Base-by-base conservation (phyloP, 2,888 invertebrate genomes). In the Hoplodrina blanda region DNA sequence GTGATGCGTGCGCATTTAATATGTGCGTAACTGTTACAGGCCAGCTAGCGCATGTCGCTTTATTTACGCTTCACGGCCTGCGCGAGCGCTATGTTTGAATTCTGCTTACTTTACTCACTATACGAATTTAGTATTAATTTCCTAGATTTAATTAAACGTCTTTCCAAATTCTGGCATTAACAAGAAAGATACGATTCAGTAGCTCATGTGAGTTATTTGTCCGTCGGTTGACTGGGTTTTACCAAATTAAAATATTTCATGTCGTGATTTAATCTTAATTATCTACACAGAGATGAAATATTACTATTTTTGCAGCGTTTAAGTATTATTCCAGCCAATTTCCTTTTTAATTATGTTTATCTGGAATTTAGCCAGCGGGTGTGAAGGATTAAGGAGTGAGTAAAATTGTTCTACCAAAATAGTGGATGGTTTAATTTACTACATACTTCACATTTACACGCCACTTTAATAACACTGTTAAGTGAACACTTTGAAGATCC, bases 401-500 rank as follows among this genome's bases (percentile, higher is more conserved):
- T 70, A 61, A 78, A 69, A 64, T 73, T 54, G 62, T 76, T 65
- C 59, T 57, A 49, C 66, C 62, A 76, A 80, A 78, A 79, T 69
- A 76, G 55, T 61, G 64, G 66, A 73, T 73, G 70, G 78, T 62
- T 79, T 80, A 82, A 83, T 84, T 78, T 62, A 78, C 50, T 52
- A 78, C 61, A 85, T 85, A 85, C 80, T 87, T 84, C 78, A 86
- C 80, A 85, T 88, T 88, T 87, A 88, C 87, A 85, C 83, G 85
- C 82, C 80, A 84, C 81, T 90, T 90, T 90, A 88, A 88, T 90
- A 91, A 89, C 87, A 88, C 82, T 87, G 88, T 90, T 90, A 90
- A 91, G 88, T 88, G 90, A 89, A 88, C 90, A 88, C 91, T 92
- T 92, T 91, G 92, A 90, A 91, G 90, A 90, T 91, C 85, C 85